Base-by-base conservation (phyloP, 2,113 vertebrate genomes). In the Planiliza haematocheilus region DNA sequence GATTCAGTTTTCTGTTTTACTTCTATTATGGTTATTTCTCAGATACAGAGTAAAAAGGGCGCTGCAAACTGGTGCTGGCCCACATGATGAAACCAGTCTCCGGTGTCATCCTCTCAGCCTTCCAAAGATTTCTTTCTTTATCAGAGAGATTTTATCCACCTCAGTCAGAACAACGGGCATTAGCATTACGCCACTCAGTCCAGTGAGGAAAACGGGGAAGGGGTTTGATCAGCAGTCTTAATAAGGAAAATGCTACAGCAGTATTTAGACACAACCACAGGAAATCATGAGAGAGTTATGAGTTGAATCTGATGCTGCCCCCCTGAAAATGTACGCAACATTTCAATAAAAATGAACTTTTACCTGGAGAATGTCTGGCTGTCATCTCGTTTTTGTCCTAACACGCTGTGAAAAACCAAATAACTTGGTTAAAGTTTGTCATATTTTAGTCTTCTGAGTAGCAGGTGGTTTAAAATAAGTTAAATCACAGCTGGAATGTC, bases 321-420 rank as follows among this genome's bases (percentile, higher is more conserved):
- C 87, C 58, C 76, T 91, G 83, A 88, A 87, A 82, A 92, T 92
- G 85, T 93, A 90, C 88, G 53, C 73, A 77, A 83, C 71, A 88
- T 81, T 91, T 94, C 89, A 96, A 91, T 94, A 95, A 94, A 94
- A 90, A 78, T 90, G 78, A 84, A 83, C 84, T 82, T 89, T 85
- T 61, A 90, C 76, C 55, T 86, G 34, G 38, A 77, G 50, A n/a
- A 18, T 67, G 52, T 43, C 10, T 51, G 53, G 17, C 7, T 43
- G 36, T 41, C 0, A 4, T 13, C 14, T n/a, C 39, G 4, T 43
- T 46, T 18, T 20, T 41, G 8, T 50, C 7, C 21, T 24, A 30
- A 30, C n/a, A n/a, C n/a, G n/a, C n/a, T n/a, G n/a, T n/a, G n/a
- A n/a, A n/a, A n/a, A n/a, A n/a, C n/a, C n/a, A n/a, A n/a, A n/a